These are phyloP conservation scores for Stratiomys singularior DNA, from an alignment of 2,888 invertebrate species.

Conservation along the genomic window DNA sequence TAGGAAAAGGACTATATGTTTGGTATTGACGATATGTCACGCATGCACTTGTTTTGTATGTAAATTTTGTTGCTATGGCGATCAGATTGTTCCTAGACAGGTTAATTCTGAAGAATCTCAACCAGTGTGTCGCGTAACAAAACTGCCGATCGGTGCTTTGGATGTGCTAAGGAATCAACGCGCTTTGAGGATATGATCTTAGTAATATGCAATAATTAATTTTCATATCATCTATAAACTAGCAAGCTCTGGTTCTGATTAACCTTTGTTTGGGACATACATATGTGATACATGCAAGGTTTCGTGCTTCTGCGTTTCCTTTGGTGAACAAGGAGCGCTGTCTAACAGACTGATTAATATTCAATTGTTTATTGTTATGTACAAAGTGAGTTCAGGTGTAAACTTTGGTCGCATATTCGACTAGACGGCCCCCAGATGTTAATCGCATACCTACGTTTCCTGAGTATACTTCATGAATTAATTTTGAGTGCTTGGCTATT, in stretches of 20 bases:
- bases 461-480: constrained; percentile 7
- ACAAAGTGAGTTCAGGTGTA: neutral
- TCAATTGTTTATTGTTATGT: constrained; percentile 13
- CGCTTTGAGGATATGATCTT: too few relatives aligned
- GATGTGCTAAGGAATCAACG: too few relatives aligned
- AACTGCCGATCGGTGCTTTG: too few relatives aligned
- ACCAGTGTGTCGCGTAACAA: too few relatives aligned
- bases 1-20: neutral
- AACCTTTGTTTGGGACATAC: too few relatives aligned
- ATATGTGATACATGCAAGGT: too few relatives aligned
- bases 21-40: neutral
- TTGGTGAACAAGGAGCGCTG: neutral
- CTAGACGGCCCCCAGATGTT: neutral
- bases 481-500: constrained; percentile 8
- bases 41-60: constrained; percentile 26
- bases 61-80: constrained; percentile 20
- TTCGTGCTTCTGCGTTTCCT: neutral
- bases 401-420: neutral
- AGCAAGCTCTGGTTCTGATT: too few relatives aligned
- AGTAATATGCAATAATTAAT: too few relatives aligned
- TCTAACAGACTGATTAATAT: neutral
- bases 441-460: neutral
- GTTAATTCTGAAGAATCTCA: too few relatives aligned
- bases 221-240: too few relatives aligned
- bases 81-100: neutral